Conservation (phyloP, 1,140 invertebrate genomes). For the Drosophila athabasca region DNA sequence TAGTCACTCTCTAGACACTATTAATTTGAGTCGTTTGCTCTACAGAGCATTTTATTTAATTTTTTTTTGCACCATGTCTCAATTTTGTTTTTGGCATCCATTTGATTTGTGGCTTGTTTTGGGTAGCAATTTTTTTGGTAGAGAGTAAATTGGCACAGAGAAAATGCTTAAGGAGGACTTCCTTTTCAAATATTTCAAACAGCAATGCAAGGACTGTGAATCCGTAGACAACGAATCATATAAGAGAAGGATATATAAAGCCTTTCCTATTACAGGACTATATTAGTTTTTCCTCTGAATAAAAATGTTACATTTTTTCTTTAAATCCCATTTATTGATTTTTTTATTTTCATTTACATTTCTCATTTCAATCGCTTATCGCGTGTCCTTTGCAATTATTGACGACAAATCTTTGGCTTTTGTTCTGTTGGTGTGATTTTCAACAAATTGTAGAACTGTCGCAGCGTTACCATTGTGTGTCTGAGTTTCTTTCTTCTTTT, state of each 20-base stretch:
- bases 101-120: constrained; percentile 47
- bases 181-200: no score
- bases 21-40: constrained; percentile 58
- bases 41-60: constrained; percentile 46
- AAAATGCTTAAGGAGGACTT: background rate
- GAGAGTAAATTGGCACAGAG: background rate
- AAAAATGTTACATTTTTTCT: no score
- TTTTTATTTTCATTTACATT: no score
- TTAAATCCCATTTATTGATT: no score
- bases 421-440: constrained; percentile 58
- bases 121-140: background rate
- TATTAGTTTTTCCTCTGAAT: no score
- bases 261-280: no score
- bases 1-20: constrained; percentile 30
- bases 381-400: constrained; percentile 23
- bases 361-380: background rate
- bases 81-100: constrained; percentile 30
- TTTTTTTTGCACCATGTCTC: constrained; percentile 13
- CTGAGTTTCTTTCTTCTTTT: constrained; percentile 14
- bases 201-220: no score
- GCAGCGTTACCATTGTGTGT: background rate
- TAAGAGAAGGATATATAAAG: no score
- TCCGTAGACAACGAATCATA: no score
- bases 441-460: constrained; percentile 47
- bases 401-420: constrained; percentile 26